Conservation (phyloP, 2,797 vertebrate genomes). For the Clarias platycephalus region DNA sequence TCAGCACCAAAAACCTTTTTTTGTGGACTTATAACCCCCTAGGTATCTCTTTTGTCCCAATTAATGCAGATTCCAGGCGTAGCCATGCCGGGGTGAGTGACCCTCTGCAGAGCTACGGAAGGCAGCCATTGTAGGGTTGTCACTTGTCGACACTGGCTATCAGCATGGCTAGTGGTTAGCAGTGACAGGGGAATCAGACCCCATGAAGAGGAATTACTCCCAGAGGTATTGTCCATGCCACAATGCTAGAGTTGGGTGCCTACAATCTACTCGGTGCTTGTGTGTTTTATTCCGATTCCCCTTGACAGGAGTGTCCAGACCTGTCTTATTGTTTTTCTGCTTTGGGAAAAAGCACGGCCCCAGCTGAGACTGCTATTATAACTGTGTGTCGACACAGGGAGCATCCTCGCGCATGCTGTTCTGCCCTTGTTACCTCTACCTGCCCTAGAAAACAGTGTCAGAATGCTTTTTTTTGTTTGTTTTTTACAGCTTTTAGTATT, state of each 20-base stretch:
- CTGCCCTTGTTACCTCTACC: constrained; percentile 66
- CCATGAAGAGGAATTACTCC: constrained; percentile 81
- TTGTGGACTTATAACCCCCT: constrained; percentile 67
- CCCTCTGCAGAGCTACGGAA: constrained; percentile 65
- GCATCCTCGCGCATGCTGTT: constrained; percentile 66
- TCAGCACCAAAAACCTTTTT: constrained; percentile 68
- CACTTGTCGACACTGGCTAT: constrained; percentile 70
- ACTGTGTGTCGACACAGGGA: constrained; percentile 68
- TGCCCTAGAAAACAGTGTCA: constrained; percentile 68
- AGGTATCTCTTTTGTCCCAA: constrained; percentile 74
- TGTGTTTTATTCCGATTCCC: constrained; percentile 67
- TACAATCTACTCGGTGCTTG: constrained; percentile 72
- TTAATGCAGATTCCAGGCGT: constrained; percentile 78
- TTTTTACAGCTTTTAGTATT: constrained; percentile 55
- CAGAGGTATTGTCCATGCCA: constrained; percentile 71
- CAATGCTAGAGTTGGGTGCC: constrained; percentile 75
- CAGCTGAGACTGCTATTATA: constrained; percentile 71
- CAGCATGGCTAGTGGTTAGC: constrained; percentile 73
- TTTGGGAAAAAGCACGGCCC: constrained; percentile 71
- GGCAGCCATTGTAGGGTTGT: constrained; percentile 78
- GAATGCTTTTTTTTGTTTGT: constrained; percentile 55
- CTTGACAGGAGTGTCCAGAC: constrained; percentile 76
- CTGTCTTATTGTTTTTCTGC: constrained; percentile 69
- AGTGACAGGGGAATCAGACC: constrained; percentile 79
- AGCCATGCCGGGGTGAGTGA: constrained; percentile 70